Evolutionary conservation across 2,113 vertebrate species (phyloP).

Genomic region (Austrofundulus limnaeus): DNA sequence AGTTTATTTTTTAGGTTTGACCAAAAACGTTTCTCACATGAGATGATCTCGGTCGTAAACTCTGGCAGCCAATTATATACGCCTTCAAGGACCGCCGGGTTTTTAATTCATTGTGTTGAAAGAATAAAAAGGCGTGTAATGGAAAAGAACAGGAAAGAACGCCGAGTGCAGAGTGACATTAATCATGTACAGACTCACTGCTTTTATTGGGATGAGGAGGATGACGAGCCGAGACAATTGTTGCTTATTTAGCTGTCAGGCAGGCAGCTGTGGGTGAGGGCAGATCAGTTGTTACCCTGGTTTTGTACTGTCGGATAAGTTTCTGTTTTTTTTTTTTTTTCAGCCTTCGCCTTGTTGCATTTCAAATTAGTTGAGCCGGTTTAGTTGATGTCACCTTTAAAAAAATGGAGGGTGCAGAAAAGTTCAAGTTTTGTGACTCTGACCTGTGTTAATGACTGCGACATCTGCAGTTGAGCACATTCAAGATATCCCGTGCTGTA

Average conservation of each 20-base stretch:
- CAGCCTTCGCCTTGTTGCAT: constrained; percentile 5
- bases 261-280: constrained; percentile 26
- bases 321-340: constrained; percentile 1
- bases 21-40: no score
- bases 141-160: constrained; percentile 19
- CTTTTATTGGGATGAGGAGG: constrained; percentile 50
- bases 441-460: not conserved
- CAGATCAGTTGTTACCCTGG: constrained; percentile 6
- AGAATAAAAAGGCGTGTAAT: not conserved
- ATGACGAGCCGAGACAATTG: constrained; percentile 41
- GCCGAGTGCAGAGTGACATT: constrained; percentile 25
- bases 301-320: not conserved
- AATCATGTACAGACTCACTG: constrained; percentile 58
- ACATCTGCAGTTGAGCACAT: constrained; percentile 16
- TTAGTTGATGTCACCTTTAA: not conserved
- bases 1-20: no score
- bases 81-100: not conserved
- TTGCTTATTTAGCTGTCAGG: constrained; percentile 62
- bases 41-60: no score
- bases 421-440: not conserved
- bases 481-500: not conserved
- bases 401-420: constrained; percentile 14
- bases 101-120: not conserved
- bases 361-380: not conserved
- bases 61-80: no score